phyloP scores from a whole-genome alignment of 2,797 vertebrate species.

The Thamnophis elegans region DNA sequence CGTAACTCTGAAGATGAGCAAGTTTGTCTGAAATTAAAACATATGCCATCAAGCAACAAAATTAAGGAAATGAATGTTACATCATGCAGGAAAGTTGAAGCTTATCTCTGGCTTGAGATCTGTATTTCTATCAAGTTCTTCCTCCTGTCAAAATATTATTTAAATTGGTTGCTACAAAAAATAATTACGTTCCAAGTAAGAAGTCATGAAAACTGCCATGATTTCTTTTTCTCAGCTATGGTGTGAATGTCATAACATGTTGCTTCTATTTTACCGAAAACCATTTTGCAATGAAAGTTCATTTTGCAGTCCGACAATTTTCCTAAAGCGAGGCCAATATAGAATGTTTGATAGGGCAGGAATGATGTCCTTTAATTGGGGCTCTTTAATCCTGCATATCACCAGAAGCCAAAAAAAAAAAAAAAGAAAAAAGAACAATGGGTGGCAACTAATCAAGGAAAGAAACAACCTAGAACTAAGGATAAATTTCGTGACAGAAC shows the following conservation, averaged over 20 bases:
- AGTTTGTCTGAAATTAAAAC: conserved; percentile 36
- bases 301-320: background rate
- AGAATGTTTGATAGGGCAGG: background rate
- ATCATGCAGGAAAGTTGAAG: conserved; percentile 43
- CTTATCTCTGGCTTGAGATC: conserved; percentile 55
- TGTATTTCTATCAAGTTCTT: conserved; percentile 48
- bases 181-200: conserved; percentile 26
- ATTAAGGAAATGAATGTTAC: conserved; percentile 32
- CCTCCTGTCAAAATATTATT: conserved; percentile 39
- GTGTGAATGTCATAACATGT: background rate
- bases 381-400: conserved; percentile 8
- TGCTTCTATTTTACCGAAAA: background rate
- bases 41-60: background rate
- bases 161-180: conserved; percentile 39
- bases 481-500: background rate
- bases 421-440: background rate
- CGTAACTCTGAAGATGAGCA: background rate
- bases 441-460: background rate
- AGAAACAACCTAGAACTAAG: background rate
- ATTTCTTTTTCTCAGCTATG: background rate
- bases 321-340: background rate
- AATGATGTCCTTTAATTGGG: conserved; percentile 10
- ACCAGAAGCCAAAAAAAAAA: background rate
- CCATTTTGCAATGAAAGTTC: background rate
- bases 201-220: background rate